These are phyloP conservation scores for Cyprinodon diabolis DNA, from an alignment of 2,797 vertebrate species.

Conservation along the genomic window DNA sequence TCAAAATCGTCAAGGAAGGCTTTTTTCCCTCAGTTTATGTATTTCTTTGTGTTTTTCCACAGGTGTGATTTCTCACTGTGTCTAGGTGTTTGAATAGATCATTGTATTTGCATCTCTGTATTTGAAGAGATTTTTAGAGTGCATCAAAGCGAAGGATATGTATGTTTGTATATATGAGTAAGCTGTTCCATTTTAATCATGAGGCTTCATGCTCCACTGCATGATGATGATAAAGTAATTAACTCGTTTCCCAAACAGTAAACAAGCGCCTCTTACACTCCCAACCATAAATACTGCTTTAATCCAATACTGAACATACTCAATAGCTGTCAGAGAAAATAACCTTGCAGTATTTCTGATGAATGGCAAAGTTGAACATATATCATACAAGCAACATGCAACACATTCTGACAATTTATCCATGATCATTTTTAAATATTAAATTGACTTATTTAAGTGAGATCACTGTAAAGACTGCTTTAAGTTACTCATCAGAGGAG, in stretches of 20 bases:
- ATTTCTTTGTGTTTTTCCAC: too few relatives aligned
- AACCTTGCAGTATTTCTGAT: neutral
- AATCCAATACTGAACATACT: conserved; percentile 19
- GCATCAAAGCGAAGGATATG: conserved; percentile 23
- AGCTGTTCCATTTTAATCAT: conserved; percentile 40
- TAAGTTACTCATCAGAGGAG: too few relatives aligned
- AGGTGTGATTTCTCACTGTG: too few relatives aligned
- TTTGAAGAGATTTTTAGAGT: neutral
- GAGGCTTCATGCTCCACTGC: conserved; percentile 61
- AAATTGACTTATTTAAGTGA: too few relatives aligned
- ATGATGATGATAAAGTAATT: conserved; percentile 69
- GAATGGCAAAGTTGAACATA: neutral
- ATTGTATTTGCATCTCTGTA: conserved; percentile 19
- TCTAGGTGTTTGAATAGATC: conserved; percentile 8
- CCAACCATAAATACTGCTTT: conserved; percentile 14
- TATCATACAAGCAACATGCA: neutral
- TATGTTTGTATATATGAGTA: conserved; percentile 27
- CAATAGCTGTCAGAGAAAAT: conserved; percentile 45
- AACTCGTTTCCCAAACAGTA: conserved; percentile 58
- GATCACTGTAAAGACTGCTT: too few relatives aligned
- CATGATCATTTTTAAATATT: too few relatives aligned
- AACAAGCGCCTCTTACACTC: conserved; percentile 44
- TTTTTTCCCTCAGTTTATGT: too few relatives aligned
- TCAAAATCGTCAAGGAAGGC: too few relatives aligned
- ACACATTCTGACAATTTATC: too few relatives aligned